phyloP scores from a whole-genome alignment of 2,797 vertebrate species.

The Monodelphis domestica region DNA sequence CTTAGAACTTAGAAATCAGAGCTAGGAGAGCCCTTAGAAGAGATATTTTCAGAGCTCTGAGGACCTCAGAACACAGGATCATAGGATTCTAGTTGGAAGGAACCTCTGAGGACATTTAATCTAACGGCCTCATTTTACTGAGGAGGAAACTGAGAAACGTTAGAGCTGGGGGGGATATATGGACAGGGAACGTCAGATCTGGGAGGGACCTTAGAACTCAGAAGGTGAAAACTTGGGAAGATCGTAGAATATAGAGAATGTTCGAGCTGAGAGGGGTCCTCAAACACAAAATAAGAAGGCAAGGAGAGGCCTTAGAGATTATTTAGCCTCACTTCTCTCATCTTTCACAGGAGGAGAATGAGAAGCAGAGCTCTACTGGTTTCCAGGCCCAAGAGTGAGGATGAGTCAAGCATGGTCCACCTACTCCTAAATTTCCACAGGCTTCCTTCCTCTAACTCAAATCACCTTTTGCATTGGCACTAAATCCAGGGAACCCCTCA shows the following conservation, averaged over 20 bases:
- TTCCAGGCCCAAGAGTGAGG: not conserved
- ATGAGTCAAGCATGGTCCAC: not conserved
- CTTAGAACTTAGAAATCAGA: too few relatives aligned
- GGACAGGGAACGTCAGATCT: not conserved
- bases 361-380: not conserved
- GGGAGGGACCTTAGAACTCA: not conserved
- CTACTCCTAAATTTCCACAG: not conserved
- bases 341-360: slow-evolving; percentile 21
- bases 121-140: not conserved
- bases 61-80: not conserved
- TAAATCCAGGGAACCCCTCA: not conserved
- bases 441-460: not conserved
- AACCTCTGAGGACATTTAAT: not conserved
- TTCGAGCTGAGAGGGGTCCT: not conserved
- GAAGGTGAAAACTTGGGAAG: not conserved
- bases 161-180: not conserved
- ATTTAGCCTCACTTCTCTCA: slow-evolving; percentile 47
- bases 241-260: not conserved
- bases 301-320: slow-evolving; percentile 5
- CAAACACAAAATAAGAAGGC: not conserved
- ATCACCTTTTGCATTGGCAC: not conserved
- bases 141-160: not conserved
- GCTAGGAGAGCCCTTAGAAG: too few relatives aligned
- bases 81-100: not conserved
- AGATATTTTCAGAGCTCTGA: not conserved